These are phyloP conservation scores for Dexiosoma caninum DNA, from an alignment of 2,888 invertebrate species.

Conservation along the genomic window DNA sequence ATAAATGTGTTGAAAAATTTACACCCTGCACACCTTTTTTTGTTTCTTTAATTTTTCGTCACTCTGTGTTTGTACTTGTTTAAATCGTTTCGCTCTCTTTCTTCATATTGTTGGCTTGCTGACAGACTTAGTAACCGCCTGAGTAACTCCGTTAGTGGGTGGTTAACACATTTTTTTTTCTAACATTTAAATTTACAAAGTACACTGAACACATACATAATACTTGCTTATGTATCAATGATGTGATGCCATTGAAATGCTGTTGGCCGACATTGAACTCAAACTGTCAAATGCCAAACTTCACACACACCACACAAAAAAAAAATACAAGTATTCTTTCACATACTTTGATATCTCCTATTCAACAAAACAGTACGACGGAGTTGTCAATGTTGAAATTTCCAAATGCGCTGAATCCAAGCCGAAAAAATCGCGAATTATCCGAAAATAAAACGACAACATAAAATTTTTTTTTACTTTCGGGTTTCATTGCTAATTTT, in stretches of 20 bases:
- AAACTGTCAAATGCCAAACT: conserved; percentile 66
- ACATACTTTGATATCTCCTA: neutral
- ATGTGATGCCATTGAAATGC: conserved; percentile 38
- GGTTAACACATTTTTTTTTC: conserved; percentile 13
- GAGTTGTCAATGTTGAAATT: no score
- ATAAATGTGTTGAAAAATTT: no score
- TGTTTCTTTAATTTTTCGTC: neutral
- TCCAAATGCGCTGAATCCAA: no score
- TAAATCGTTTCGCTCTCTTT: neutral
- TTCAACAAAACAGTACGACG: conserved; percentile 10
- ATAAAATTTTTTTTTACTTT: no score
- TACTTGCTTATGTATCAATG: no score
- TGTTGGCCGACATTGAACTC: conserved; percentile 74
- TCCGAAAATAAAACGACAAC: no score
- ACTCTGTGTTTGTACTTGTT: neutral
- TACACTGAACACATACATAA: neutral
- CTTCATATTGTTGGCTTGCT: neutral
- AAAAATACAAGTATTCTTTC: neutral
- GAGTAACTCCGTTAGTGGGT: conserved; percentile 40
- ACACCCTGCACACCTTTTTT: no score
- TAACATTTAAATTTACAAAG: neutral
- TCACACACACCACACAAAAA: neutral
- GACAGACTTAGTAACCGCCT: conserved; percentile 19
- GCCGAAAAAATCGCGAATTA: no score
- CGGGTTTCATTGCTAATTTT: no score